Conservation (phyloP, 2,888 invertebrate species). For the Trachelus troglodyta region DNA sequence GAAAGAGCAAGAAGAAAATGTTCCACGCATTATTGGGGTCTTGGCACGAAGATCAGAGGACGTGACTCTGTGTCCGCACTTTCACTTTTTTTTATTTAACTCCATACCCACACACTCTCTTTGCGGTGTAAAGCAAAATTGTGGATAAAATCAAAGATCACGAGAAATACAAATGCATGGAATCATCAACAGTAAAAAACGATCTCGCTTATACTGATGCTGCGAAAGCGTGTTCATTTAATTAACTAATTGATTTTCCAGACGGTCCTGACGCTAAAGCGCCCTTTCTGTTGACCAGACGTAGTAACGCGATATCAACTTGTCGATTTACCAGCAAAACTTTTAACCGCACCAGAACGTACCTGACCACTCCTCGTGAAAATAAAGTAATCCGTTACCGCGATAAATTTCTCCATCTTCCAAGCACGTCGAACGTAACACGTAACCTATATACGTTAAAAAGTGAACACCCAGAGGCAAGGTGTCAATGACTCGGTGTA, state of each 20-base stretch:
- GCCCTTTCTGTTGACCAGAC: not conserved
- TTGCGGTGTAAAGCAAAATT: not conserved
- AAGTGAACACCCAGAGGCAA: not conserved
- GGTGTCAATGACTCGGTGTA: not conserved
- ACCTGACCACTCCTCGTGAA: not conserved
- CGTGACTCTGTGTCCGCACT: not conserved
- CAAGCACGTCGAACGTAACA: not conserved
- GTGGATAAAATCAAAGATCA: not conserved
- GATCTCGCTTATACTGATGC: slow-evolving; percentile 12
- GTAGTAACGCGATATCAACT: not conserved
- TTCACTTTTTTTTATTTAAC: not conserved
- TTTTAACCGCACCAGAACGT: not conserved
- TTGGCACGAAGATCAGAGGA: not conserved
- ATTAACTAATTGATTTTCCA: slow-evolving; percentile 30
- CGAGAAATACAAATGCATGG: not conserved
- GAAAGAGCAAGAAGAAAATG: not conserved
- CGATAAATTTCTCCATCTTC: not conserved
- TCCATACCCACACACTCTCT: not conserved
- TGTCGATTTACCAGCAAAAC: not conserved
- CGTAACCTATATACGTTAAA: not conserved
- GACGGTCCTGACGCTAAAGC: not conserved
- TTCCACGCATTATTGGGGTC: not conserved
- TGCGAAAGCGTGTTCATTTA: slow-evolving; percentile 25
- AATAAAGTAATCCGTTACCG: not conserved
- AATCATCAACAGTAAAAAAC: not conserved